Evolutionary conservation across 2,888 invertebrate genomes (phyloP).

Genomic region (Priocnemis perturbator): DNA sequence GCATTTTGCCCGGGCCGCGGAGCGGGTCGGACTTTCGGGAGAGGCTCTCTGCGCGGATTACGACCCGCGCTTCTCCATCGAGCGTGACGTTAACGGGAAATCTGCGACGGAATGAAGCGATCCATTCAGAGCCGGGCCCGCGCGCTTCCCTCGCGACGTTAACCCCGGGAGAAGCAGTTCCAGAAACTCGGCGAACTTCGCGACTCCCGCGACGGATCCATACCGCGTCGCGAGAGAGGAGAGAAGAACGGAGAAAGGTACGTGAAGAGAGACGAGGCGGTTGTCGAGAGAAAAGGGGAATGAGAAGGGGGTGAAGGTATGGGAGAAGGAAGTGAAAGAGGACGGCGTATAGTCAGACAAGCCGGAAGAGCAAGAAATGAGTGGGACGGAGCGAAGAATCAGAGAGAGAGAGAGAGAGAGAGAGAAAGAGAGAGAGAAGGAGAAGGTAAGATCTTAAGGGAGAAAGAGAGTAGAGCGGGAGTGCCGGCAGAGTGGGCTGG

Average conservation of each 20-base stretch:
- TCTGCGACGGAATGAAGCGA: slow-evolving; percentile 10
- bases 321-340: background rate
- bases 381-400: slow-evolving; percentile 2
- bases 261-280: slow-evolving; percentile 7
- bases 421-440: background rate
- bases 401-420: slow-evolving; percentile 6
- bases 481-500: slow-evolving; percentile 10
- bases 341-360: background rate
- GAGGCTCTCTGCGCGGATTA: background rate
- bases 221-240: slow-evolving; percentile 26
- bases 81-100: slow-evolving; percentile 1
- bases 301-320: background rate
- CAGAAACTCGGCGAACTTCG: slow-evolving; percentile 17
- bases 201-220: slow-evolving; percentile 19
- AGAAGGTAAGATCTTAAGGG: background rate
- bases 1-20: background rate
- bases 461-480: slow-evolving; percentile 16
- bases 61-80: background rate
- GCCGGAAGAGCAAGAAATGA: slow-evolving; percentile 1
- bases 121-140: background rate
- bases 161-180: slow-evolving; percentile 6
- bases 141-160: slow-evolving; percentile 4
- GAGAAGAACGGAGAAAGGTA: slow-evolving; percentile 12
- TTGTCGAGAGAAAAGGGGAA: too few relatives aligned
- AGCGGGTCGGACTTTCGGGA: too few relatives aligned